Conservation (phyloP, 2,797 vertebrate genomes). For the Neopelma chrysocephalum region DNA sequence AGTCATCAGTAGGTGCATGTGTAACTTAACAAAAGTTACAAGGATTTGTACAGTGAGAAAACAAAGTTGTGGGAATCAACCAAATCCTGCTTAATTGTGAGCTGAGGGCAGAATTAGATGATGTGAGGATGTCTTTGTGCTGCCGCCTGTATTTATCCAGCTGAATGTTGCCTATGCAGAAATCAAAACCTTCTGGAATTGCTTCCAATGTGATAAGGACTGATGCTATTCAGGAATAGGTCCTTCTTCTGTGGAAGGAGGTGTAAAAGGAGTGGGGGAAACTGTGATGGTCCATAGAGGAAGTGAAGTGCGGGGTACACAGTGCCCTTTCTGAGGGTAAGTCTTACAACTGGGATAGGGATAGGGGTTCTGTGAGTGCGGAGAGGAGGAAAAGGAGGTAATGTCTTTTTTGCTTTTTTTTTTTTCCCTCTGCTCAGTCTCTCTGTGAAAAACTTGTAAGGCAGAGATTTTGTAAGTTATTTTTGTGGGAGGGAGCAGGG, state of each 20-base stretch:
- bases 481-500: neutral
- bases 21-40: neutral
- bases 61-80: neutral
- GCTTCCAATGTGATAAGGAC: neutral
- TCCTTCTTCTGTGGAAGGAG: neutral
- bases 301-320: neutral
- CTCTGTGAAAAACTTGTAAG: neutral
- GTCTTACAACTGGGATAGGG: neutral
- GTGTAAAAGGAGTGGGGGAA: neutral
- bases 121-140: neutral
- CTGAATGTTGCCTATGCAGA: neutral
- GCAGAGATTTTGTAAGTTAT: neutral
- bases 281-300: neutral
- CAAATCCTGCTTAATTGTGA: neutral
- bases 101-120: neutral
- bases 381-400: neutral
- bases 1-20: neutral
- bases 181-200: neutral
- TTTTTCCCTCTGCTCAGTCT: neutral
- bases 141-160: neutral
- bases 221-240: neutral
- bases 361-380: neutral
- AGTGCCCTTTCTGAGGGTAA: neutral
- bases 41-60: neutral
- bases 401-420: fast-evolving